Conservation (phyloP, 2,113 vertebrate species). For the Anhinga anhinga region DNA sequence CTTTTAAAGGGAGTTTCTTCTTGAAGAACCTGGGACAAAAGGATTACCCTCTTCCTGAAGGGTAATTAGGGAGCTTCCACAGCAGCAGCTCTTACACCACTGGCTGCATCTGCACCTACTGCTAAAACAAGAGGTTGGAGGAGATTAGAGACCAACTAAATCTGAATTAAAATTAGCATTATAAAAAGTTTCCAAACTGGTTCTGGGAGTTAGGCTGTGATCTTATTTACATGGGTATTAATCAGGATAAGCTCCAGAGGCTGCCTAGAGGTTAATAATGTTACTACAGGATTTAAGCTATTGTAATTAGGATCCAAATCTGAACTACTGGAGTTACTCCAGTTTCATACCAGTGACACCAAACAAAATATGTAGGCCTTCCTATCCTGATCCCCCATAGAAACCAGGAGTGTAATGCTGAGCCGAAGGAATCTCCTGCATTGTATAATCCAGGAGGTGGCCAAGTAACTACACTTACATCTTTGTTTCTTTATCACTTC, state of each 20-base stretch:
- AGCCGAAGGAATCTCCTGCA: neutral
- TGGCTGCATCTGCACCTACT: neutral
- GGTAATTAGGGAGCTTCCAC: neutral
- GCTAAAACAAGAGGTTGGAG: neutral
- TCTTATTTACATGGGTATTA: neutral
- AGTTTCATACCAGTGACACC: neutral
- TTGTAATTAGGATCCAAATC: neutral
- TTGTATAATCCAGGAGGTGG: neutral
- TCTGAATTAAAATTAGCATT: constrained; percentile 13
- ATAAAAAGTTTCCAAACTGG: neutral
- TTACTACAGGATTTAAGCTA: neutral
- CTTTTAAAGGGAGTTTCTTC: neutral
- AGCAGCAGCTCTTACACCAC: neutral
- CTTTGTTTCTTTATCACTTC: neutral
- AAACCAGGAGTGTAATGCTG: neutral
- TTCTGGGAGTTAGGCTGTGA: neutral
- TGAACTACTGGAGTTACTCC: neutral
- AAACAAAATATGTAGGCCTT: neutral
- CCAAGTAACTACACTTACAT: neutral
- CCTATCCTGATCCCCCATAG: neutral
- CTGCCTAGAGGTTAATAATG: neutral
- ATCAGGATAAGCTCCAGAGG: neutral
- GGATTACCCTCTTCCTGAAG: neutral
- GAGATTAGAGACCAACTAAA: neutral
- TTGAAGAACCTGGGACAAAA: neutral